Conservation (phyloP, 1,140 invertebrate species). For the Papilio polytes region DNA sequence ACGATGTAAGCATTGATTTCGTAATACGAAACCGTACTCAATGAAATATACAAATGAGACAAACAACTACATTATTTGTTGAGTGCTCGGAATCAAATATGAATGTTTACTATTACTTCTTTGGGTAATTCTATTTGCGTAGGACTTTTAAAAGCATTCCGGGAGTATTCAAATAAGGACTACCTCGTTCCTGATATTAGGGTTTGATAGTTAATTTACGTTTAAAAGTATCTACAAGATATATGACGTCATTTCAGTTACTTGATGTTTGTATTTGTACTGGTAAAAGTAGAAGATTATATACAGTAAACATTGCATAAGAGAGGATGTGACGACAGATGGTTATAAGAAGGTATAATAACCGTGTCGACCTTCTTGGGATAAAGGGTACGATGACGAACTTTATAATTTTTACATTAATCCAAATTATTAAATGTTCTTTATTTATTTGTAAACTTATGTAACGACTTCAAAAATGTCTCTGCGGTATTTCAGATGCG, state of each 20-base stretch:
- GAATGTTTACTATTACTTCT: background rate
- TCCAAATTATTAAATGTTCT: background rate
- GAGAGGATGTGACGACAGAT: too few relatives aligned
- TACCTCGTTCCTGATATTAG: background rate
- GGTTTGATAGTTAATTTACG: background rate
- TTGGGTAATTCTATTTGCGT: background rate
- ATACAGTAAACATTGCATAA: too few relatives aligned
- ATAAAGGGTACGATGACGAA: too few relatives aligned
- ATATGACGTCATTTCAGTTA: too few relatives aligned
- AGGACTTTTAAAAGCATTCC: conserved; percentile 1
- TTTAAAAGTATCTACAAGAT: background rate
- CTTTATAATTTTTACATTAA: too few relatives aligned
- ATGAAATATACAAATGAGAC: background rate
- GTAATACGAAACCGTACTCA: background rate
- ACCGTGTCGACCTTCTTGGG: too few relatives aligned
- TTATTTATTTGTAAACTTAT: background rate
- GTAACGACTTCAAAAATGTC: background rate
- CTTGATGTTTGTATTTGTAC: too few relatives aligned
- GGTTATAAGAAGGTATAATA: too few relatives aligned
- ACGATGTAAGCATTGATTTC: background rate
- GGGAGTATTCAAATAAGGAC: background rate
- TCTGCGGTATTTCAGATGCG: background rate
- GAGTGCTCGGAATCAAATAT: background rate
- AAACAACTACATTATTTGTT: background rate
- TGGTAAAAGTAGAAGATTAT: too few relatives aligned